phyloP scores from a whole-genome alignment of 92 coral and sea anemone genomes.

The Epizoanthus scotinus region DNA sequence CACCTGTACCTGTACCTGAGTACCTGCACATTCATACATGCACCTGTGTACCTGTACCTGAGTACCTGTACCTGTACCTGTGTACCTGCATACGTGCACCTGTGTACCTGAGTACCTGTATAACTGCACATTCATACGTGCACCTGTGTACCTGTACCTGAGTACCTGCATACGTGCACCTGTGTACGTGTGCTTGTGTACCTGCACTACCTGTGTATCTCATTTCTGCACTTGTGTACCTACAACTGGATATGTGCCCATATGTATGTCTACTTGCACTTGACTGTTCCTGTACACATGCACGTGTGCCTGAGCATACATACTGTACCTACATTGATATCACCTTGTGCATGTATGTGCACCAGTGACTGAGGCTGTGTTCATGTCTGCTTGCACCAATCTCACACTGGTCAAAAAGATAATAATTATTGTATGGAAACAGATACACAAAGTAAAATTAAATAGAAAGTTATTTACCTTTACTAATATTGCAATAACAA shows the following conservation, averaged over 20 bases:
- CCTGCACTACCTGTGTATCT: no score
- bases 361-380: no score
- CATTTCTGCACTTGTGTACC: not conserved
- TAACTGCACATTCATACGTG: not conserved
- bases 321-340: no score
- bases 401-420: no score
- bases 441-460: not conserved
- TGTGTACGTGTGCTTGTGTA: not conserved
- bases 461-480: constrained; percentile 59
- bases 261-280: not conserved
- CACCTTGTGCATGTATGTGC: no score
- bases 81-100: not conserved
- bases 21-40: not conserved
- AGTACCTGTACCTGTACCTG: not conserved
- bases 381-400: no score
- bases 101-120: no score
- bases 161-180: not conserved
- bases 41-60: not conserved
- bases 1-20: no score
- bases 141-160: not conserved
- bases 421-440: not conserved
- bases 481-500: constrained; percentile 80
- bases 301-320: not conserved
- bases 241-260: not conserved
- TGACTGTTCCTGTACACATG: not conserved